phyloP scores from a whole-genome alignment of 2,797 vertebrate genomes.

The Acestrorhynchus altus region DNA sequence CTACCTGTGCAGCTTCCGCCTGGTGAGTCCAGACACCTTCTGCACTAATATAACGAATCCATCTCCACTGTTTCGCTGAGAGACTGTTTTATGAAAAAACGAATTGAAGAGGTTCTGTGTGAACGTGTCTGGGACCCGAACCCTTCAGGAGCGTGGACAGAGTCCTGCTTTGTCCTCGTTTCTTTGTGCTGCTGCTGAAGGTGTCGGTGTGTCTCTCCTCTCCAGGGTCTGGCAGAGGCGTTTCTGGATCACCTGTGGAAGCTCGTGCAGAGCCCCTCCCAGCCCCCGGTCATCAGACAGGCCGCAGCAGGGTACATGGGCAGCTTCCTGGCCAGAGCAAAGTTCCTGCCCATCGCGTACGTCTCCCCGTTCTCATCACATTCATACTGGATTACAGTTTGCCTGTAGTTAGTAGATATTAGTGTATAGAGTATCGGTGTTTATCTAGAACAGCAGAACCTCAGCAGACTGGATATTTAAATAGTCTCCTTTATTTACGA shows the following conservation, averaged over 20 bases:
- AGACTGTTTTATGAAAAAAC: no score
- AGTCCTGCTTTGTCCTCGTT: not conserved
- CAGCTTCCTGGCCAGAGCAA: conserved; percentile 93
- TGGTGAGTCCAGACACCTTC: conserved; percentile 82
- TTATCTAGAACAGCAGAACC: no score
- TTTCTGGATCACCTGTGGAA: conserved; percentile 97
- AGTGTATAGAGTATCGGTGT: no score
- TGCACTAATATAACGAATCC: no score
- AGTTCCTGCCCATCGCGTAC: conserved; percentile 91
- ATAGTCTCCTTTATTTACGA: no score
- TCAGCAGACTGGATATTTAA: no score
- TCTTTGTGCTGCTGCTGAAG: not conserved
- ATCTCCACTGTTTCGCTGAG: no score
- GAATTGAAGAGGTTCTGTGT: no score
- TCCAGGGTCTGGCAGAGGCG: conserved; percentile 89
- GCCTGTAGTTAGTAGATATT: no score
- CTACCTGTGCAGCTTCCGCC: conserved; percentile 93
- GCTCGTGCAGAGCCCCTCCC: conserved; percentile 87
- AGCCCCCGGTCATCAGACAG: conserved; percentile 89
- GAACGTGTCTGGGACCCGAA: no score
- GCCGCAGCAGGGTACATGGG: conserved; percentile 90
- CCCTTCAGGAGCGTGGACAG: no score
- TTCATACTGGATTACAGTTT: no score
- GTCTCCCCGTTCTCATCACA: conserved; percentile 58
- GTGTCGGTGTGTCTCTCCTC: not conserved